Conservation (phyloP, 1,140 invertebrate species). For the Trialeurodes vaporariorum region DNA sequence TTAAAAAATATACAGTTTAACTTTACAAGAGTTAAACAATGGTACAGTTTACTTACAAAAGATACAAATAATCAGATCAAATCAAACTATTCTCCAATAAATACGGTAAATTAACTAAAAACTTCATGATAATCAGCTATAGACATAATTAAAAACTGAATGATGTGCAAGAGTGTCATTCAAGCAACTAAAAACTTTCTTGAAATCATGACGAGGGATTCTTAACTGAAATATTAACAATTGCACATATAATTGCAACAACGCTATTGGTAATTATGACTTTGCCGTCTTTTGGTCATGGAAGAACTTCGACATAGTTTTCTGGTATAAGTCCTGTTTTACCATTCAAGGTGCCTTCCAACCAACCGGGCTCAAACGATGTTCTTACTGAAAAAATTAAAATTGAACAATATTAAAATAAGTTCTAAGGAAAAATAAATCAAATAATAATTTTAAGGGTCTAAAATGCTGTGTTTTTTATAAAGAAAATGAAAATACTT, state of each 20-base stretch:
- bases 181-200: not conserved
- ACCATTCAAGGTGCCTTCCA: slow-evolving; percentile 88
- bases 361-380: slow-evolving; percentile 90
- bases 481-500: too few relatives aligned
- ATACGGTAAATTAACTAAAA: not conserved
- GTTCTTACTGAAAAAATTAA: slow-evolving; percentile 56
- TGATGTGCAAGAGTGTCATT: not conserved
- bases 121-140: not conserved
- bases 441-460: too few relatives aligned
- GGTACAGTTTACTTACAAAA: not conserved
- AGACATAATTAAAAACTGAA: not conserved
- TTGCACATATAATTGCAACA: not conserved
- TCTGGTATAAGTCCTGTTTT: slow-evolving; percentile 88
- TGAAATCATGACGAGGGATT: not conserved
- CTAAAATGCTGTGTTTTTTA: too few relatives aligned
- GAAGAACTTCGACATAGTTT: slow-evolving; percentile 88
- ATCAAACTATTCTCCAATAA: not conserved
- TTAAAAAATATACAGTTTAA: not conserved
- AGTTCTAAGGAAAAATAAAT: too few relatives aligned
- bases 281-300: slow-evolving; percentile 34
- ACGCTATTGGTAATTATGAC: not conserved
- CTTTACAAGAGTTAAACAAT: not conserved
- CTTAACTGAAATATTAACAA: not conserved
- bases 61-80: not conserved
- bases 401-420: too few relatives aligned